phyloP scores from a whole-genome alignment of 1,140 invertebrate species.

The Micrasema minimum region DNA sequence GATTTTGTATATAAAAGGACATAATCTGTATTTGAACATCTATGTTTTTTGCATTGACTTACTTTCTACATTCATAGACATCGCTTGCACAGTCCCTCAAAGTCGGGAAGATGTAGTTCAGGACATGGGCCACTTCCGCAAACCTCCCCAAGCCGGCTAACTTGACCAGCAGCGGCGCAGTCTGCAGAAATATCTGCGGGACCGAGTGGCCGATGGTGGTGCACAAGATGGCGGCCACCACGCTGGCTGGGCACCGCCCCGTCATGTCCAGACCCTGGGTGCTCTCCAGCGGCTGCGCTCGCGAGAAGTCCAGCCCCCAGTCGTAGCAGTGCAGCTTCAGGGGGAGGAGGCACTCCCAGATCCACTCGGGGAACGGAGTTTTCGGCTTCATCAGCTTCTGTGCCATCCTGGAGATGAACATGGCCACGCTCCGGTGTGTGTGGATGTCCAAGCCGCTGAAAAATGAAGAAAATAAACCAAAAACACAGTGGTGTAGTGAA shows the following conservation, averaged over 20 bases:
- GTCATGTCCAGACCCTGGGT: constrained; percentile 34
- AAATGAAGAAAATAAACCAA: constrained; percentile 19
- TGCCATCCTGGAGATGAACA: constrained; percentile 42
- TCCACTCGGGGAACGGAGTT: constrained; percentile 43
- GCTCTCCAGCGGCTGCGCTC: constrained; percentile 19
- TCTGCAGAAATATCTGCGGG: constrained; percentile 41
- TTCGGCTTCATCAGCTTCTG: constrained; percentile 37
- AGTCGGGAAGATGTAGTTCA: constrained; percentile 45
- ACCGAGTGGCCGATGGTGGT: constrained; percentile 45
- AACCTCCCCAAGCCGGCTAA: constrained; percentile 42
- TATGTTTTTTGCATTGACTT: too few relatives aligned
- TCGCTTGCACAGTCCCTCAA: constrained; percentile 37
- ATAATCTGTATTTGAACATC: too few relatives aligned
- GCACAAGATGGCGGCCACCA: constrained; percentile 26
- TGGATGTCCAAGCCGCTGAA: constrained; percentile 41
- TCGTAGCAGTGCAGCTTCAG: constrained; percentile 48
- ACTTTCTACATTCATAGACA: constrained; percentile 42
- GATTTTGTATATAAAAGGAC: too few relatives aligned
- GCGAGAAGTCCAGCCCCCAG: constrained; percentile 30
- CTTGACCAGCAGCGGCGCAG: constrained; percentile 45
- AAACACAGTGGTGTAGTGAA: too few relatives aligned
- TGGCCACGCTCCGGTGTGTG: constrained; percentile 38
- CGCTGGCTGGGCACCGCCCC: constrained; percentile 41
- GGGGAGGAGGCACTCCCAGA: constrained; percentile 44
- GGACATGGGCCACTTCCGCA: constrained; percentile 39